Conservation (phyloP, 2,113 vertebrate genomes). For the Megaleporinus macrocephalus region DNA sequence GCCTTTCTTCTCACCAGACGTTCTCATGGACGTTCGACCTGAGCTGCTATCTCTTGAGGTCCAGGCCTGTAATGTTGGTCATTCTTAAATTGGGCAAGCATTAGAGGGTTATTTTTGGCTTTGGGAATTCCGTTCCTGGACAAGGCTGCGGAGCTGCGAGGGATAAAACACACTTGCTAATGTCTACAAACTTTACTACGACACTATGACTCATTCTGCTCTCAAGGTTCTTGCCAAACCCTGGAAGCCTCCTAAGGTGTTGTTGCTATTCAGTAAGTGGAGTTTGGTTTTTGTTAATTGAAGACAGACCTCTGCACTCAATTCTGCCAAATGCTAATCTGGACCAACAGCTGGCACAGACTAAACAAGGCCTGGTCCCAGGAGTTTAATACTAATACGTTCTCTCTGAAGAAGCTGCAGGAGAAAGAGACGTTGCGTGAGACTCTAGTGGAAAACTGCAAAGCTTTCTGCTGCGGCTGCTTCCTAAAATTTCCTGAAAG, state of each 20-base stretch:
- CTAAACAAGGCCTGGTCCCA: neutral
- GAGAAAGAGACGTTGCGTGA: neutral
- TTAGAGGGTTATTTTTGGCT: slow-evolving; percentile 18
- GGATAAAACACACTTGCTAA: neutral
- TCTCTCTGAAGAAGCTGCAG: neutral
- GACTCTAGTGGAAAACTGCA: neutral
- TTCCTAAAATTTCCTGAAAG: neutral
- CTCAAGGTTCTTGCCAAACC: neutral
- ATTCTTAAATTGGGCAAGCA: slow-evolving; percentile 13
- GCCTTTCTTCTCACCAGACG: neutral
- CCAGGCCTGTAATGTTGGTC: neutral
- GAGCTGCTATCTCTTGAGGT: slow-evolving; percentile 37
- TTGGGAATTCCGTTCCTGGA: neutral
- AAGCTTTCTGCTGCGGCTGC: neutral
- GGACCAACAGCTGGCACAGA: neutral
- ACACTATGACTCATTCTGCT: slow-evolving; percentile 7
- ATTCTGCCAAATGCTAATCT: neutral
- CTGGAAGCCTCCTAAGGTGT: neutral
- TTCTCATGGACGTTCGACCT: slow-evolving; percentile 20
- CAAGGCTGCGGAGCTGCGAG: neutral
- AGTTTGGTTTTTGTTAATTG: neutral
- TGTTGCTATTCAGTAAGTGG: neutral
- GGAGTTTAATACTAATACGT: neutral
- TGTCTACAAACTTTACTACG: neutral
- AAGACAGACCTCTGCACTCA: neutral